Conservation (phyloP, 2,113 vertebrate species). For the Ceratotherium simum region DNA sequence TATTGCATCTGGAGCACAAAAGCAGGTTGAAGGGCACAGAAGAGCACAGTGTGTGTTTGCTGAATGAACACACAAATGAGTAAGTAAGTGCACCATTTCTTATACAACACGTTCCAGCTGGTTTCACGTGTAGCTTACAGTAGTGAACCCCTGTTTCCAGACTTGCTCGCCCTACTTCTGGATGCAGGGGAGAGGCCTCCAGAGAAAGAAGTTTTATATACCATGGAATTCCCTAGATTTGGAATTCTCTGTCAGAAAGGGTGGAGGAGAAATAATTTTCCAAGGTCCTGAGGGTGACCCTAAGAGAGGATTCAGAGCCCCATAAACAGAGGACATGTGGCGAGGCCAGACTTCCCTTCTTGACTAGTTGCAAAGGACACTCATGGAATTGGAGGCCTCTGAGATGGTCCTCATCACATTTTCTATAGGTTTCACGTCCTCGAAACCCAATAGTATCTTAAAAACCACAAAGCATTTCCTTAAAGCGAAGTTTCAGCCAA, state of each 20-base stretch:
- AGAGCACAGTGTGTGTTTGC: fast-evolving
- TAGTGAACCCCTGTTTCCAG: not conserved
- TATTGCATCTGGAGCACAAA: not conserved
- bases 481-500: not conserved
- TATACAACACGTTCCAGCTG: not conserved
- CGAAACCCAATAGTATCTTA: not conserved
- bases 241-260: not conserved
- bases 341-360: not conserved
- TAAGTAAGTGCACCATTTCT: not conserved
- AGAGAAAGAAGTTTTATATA: not conserved
- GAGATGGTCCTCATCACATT: too few relatives aligned
- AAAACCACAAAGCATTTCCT: not conserved
- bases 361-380: not conserved
- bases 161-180: not conserved
- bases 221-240: not conserved
- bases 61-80: fast-evolving
- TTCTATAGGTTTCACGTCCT: not conserved
- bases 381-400: not conserved
- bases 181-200: not conserved
- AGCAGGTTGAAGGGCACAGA: not conserved
- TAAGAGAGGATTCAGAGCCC: not conserved
- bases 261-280: not conserved
- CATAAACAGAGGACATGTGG: not conserved
- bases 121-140: not conserved
- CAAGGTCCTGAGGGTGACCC: not conserved